Evolutionary conservation across 2,888 invertebrate species (phyloP).

Genomic region (Ennomos quercinarius): DNA sequence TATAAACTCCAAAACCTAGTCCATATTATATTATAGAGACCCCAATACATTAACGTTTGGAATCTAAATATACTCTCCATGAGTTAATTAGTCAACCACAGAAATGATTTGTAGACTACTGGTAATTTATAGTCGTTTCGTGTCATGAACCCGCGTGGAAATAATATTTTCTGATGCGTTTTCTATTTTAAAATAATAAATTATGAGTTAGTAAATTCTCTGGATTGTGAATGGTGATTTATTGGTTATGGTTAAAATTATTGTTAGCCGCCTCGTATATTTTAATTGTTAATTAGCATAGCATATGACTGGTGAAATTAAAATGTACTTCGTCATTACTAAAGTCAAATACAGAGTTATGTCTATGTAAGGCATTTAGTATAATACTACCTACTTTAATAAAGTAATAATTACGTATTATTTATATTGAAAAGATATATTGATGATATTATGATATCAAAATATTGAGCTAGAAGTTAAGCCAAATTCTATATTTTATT

Average conservation of each 20-base stretch:
- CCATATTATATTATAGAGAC: background rate
- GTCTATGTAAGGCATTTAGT: no score
- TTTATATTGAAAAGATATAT: no score
- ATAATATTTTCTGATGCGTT: conserved; percentile 41
- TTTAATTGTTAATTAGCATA: conserved; percentile 6
- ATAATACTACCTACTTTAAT: no score
- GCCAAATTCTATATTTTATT: no score
- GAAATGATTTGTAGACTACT: conserved; percentile 54
- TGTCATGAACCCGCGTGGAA: conserved; percentile 45
- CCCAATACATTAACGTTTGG: conserved; percentile 36
- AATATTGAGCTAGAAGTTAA: no score
- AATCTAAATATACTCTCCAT: conserved; percentile 51
- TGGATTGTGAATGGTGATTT: conserved; percentile 29
- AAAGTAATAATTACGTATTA: no score
- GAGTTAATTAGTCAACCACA: conserved; percentile 55
- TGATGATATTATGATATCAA: no score
- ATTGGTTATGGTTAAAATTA: conserved; percentile 19
- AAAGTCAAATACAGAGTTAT: no score
- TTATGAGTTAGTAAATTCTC: conserved; percentile 22
- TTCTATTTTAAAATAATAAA: conserved; percentile 43
- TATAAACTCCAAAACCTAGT: conserved; percentile 1
- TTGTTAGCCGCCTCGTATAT: conserved; percentile 9
- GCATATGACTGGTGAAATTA: background rate
- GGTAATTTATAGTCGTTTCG: conserved; percentile 50
- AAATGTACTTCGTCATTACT: no score